A percentile compares a stretch with the other conserved stretches of the same genome.
These are phyloP conservation scores for Pomatostomus ruficeps DNA, from an alignment of 2,113 vertebrate species.

Conservation along the genomic window DNA sequence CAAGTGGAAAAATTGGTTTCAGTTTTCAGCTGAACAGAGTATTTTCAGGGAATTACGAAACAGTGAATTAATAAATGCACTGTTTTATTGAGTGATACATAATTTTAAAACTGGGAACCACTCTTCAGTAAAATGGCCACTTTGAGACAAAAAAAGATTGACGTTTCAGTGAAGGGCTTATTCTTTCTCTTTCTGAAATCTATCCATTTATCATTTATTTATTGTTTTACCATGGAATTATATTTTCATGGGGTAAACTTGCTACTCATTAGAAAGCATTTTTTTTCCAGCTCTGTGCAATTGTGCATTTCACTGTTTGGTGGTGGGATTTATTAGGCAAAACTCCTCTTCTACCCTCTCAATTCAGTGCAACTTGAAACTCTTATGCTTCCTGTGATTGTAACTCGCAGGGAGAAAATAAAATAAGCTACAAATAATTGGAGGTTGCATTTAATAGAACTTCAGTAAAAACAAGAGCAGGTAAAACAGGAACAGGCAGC, in stretches of 20 bases:
- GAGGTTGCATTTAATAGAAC: background rate
- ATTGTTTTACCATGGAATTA: background rate
- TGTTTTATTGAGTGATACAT: background rate
- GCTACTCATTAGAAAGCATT: background rate
- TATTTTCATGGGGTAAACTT: background rate
- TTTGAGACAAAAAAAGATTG: background rate
- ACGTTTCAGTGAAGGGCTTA: background rate
- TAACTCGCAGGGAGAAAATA: background rate
- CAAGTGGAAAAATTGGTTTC: background rate
- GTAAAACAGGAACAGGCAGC: background rate
- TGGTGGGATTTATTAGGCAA: background rate
- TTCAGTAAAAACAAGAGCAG: background rate
- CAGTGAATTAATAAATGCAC: background rate
- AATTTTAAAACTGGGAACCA: background rate
- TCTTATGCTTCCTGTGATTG: background rate
- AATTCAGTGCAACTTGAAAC: background rate
- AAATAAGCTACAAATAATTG: background rate
- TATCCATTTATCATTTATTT: background rate
- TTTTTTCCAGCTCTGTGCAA: background rate
- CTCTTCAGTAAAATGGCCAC: background rate
- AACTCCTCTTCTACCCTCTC: background rate
- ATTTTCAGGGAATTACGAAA: background rate
- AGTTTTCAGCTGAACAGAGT: background rate
- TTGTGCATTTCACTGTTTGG: background rate
- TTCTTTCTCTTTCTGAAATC: background rate